Conservation (phyloP, 2,888 invertebrate species). For the Hirtodrosophila alboralis region DNA sequence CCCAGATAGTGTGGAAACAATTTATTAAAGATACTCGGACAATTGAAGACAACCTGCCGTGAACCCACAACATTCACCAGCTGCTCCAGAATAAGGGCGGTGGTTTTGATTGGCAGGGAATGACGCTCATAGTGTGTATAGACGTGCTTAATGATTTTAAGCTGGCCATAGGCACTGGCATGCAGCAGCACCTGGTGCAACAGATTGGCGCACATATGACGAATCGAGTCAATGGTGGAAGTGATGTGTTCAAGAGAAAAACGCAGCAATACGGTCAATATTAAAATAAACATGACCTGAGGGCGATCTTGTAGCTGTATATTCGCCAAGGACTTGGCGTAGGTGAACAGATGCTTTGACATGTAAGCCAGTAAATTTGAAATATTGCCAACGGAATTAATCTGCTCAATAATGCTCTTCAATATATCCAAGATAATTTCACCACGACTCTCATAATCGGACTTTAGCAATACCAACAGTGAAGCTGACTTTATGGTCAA, state of each 20-base stretch:
- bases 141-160: slow-evolving; percentile 64
- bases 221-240: slow-evolving; percentile 88
- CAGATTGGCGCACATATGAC: slow-evolving; percentile 86
- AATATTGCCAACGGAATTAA: slow-evolving; percentile 60
- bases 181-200: slow-evolving; percentile 84
- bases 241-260: slow-evolving; percentile 87
- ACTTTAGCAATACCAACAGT: slow-evolving; percentile 72
- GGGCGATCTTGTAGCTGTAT: slow-evolving; percentile 52
- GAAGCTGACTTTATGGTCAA: slow-evolving; percentile 78
- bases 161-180: slow-evolving; percentile 72
- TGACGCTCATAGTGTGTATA: slow-evolving; percentile 67
- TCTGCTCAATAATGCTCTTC: slow-evolving; percentile 58
- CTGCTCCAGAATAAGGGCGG: slow-evolving; percentile 78
- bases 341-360: slow-evolving; percentile 72
- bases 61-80: slow-evolving; percentile 72
- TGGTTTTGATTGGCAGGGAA: slow-evolving; percentile 62
- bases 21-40: slow-evolving; percentile 62
- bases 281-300: slow-evolving; percentile 41
- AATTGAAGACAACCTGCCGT: slow-evolving; percentile 56
- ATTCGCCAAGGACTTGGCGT: slow-evolving; percentile 52
- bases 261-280: slow-evolving; percentile 76
- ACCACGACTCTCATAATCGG: slow-evolving; percentile 58
- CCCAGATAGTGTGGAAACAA: slow-evolving; percentile 74
- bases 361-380: slow-evolving; percentile 76
- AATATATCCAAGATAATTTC: slow-evolving; percentile 62